Evolutionary conservation across 2,888 invertebrate genomes (phyloP).

Genomic region (Drosophila vallismaia): DNA sequence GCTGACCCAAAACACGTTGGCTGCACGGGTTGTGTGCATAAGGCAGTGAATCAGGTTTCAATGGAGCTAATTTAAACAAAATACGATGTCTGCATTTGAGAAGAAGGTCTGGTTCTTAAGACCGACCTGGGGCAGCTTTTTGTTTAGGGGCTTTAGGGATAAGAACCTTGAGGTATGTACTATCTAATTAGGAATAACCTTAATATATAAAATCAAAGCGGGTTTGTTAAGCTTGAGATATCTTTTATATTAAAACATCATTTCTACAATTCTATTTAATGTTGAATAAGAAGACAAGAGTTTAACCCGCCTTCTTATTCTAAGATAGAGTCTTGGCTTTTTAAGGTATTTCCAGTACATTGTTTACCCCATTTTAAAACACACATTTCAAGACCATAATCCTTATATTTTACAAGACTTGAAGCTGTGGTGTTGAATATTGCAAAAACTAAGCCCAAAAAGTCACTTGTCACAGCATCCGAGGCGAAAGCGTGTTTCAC

Average conservation of each 20-base stretch:
- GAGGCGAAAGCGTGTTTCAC: slow-evolving; percentile 15
- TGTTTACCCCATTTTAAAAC: not conserved
- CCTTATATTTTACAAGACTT: slow-evolving; percentile 10
- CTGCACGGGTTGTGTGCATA: slow-evolving; percentile 14
- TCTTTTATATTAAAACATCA: too few relatives aligned
- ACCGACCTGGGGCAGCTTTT: not conserved
- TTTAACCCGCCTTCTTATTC: too few relatives aligned
- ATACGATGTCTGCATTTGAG: slow-evolving; percentile 5
- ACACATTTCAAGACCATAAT: not conserved
- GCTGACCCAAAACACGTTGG: slow-evolving; percentile 24
- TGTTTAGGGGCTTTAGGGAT: not conserved
- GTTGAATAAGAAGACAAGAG: too few relatives aligned
- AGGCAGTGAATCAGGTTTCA: slow-evolving; percentile 28
- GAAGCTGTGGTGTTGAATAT: slow-evolving; percentile 6
- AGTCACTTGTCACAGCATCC: slow-evolving; percentile 43
- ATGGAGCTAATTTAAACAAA: slow-evolving; percentile 26
- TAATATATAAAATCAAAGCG: too few relatives aligned
- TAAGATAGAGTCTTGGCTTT: too few relatives aligned
- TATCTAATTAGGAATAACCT: not conserved
- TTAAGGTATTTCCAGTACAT: not conserved
- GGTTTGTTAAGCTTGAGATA: too few relatives aligned
- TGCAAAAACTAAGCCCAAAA: slow-evolving; percentile 17
- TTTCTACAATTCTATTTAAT: too few relatives aligned
- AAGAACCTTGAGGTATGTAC: not conserved
- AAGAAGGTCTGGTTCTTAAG: not conserved